phyloP scores from a whole-genome alignment of 2,113 vertebrate species.

The Euleptes europaea region DNA sequence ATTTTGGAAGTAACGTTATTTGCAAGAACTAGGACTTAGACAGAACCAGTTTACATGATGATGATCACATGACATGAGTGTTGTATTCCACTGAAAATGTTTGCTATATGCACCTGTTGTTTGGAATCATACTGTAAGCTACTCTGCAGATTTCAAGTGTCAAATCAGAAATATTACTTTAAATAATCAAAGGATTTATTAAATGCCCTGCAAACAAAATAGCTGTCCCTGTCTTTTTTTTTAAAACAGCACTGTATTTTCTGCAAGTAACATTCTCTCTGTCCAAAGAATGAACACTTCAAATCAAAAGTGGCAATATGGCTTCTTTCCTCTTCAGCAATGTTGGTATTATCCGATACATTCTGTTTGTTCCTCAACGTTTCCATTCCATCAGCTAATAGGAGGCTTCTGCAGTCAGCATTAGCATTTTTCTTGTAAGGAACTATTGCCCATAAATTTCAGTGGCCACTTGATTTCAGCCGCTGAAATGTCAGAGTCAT shows the following conservation, averaged over 20 bases:
- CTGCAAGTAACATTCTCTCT: background rate
- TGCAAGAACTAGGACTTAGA: background rate
- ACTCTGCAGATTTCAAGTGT: background rate
- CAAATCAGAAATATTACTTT: background rate
- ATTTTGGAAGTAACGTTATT: too few species aligned
- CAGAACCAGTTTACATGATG: background rate
- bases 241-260: background rate
- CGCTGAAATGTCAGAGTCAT: background rate
- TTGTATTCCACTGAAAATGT: background rate
- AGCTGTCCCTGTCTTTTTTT: background rate
- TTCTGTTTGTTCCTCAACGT: conserved; percentile 12
- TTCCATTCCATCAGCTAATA: background rate
- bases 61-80: background rate
- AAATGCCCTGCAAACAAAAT: background rate
- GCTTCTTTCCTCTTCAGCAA: background rate
- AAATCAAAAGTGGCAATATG: background rate
- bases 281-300: background rate
- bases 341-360: background rate
- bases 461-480: background rate
- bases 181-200: background rate
- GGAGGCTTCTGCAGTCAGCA: background rate
- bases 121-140: background rate
- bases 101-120: background rate
- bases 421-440: background rate
- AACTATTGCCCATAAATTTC: background rate